Percentiles rank a stretch among this genome's conserved stretches.
These are phyloP conservation scores for Heliothis peltigera DNA, from an alignment of 2,888 invertebrate species.

Conservation along the genomic window DNA sequence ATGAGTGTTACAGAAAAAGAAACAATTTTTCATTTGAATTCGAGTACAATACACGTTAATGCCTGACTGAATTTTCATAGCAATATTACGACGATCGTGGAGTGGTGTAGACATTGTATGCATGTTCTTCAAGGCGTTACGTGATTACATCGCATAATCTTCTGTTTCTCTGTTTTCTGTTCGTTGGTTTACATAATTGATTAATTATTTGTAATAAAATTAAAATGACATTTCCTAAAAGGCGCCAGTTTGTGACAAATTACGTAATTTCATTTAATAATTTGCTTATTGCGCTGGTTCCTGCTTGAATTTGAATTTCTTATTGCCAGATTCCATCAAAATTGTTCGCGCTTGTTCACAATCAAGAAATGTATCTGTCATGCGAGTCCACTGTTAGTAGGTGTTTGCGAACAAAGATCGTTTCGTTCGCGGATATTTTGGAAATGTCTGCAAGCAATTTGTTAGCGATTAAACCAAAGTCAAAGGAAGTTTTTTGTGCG, in stretches of 20 bases:
- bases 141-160: slow-evolving; percentile 7
- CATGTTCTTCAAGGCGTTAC: slow-evolving; percentile 10
- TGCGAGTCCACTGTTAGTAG: no score
- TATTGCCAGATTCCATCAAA: no score
- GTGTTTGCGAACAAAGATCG: no score
- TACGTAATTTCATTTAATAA: background rate
- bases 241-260: background rate
- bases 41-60: slow-evolving; percentile 28
- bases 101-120: slow-evolving; percentile 35
- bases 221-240: background rate
- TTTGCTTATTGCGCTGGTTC: background rate
- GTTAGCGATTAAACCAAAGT: no score
- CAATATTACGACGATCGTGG: slow-evolving; percentile 47
- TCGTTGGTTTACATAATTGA: background rate
- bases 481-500: no score
- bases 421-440: no score
- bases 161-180: background rate
- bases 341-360: no score
- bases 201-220: background rate
- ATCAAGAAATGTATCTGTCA: no score
- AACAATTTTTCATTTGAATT: slow-evolving; percentile 22
- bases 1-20: background rate
- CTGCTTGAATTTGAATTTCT: no score
- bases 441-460: no score
- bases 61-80: slow-evolving; percentile 44